Conservation (phyloP, 2,888 invertebrate species). For the Heteropelma amictum region DNA sequence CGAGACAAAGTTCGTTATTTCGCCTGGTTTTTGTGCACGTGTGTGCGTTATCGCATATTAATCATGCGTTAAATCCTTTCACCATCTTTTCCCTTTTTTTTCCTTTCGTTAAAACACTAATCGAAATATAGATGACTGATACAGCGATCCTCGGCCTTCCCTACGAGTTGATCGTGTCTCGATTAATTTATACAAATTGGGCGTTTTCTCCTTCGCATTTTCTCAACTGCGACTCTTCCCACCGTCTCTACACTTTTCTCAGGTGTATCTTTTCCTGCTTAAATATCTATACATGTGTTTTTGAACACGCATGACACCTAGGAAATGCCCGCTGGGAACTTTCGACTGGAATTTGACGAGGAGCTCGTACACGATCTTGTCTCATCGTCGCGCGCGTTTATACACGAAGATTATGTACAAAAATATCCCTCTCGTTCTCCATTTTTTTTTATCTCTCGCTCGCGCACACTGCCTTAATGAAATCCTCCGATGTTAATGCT, state of each 20-base stretch:
- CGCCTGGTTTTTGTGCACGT: neutral
- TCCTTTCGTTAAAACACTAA: too few species aligned
- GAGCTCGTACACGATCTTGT: constrained; percentile 13
- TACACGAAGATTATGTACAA: neutral
- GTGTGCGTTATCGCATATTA: too few species aligned
- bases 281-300: neutral
- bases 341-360: constrained; percentile 45
- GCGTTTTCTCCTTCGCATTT: constrained; percentile 4
- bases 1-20: too few species aligned
- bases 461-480: constrained; percentile 11
- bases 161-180: neutral
- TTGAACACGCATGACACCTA: too few species aligned
- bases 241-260: neutral
- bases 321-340: constrained; percentile 39
- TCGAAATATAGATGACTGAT: neutral
- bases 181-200: neutral
- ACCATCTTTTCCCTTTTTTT: neutral
- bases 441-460: constrained; percentile 13
- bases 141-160: neutral
- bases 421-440: constrained; percentile 21
- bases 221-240: constrained; percentile 13
- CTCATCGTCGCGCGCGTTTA: neutral
- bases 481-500: neutral
- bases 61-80: neutral
- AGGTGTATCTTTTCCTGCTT: neutral